phyloP scores from a whole-genome alignment of 2,113 vertebrate species.

The Hiodon alosoides region DNA sequence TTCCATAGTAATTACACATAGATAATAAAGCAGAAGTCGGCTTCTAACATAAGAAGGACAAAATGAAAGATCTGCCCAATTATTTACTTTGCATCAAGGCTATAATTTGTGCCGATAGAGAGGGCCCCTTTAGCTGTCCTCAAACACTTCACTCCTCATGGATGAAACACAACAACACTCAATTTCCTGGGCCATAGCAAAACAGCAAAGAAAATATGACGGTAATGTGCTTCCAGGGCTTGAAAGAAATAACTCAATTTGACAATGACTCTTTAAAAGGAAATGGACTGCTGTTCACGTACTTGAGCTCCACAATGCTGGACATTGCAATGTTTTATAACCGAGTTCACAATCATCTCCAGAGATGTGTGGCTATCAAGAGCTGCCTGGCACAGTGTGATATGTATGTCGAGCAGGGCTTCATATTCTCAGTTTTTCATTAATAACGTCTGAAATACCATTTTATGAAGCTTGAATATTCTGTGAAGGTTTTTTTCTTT shows the following conservation, averaged over 20 bases:
- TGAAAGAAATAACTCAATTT: conserved; percentile 13
- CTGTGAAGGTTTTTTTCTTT: too few species aligned
- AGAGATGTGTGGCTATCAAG: not conserved
- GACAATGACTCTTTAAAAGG: conserved; percentile 16
- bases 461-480: not conserved
- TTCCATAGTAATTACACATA: not conserved
- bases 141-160: not conserved
- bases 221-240: not conserved
- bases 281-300: conserved; percentile 7
- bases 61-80: not conserved
- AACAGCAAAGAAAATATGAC: conserved; percentile 6
- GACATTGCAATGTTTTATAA: conserved; percentile 10
- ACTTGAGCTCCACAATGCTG: not conserved
- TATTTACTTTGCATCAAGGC: conserved; percentile 15
- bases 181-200: not conserved
- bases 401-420: not conserved
- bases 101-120: conserved; percentile 9
- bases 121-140: not conserved
- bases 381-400: not conserved
- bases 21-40: not conserved
- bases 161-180: not conserved
- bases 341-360: not conserved
- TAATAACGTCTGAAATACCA: not conserved
- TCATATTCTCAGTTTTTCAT: not conserved
- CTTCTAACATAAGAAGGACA: not conserved